Evolutionary conservation across 2,888 invertebrate genomes (phyloP).

Genomic region (Thereva nobilitata): DNA sequence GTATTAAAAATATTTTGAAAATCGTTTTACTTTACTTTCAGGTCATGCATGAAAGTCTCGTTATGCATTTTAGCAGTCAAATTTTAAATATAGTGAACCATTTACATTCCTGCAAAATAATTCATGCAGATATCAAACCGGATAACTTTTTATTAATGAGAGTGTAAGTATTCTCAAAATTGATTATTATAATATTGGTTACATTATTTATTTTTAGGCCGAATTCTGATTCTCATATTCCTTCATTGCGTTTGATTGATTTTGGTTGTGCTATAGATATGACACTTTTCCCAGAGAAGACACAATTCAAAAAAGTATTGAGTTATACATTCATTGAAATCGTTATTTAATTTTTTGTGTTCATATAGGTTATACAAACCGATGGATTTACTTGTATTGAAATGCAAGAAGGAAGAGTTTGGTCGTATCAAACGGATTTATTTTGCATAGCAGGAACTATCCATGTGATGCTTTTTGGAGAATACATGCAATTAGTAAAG

Average conservation of each 20-base stretch:
- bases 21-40: constrained; percentile 24
- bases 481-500: constrained; percentile 83
- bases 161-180: constrained; percentile 61
- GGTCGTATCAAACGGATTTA: constrained; percentile 94
- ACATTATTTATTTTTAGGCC: constrained; percentile 59
- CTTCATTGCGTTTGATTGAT: constrained; percentile 86
- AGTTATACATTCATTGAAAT: not conserved
- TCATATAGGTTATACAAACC: constrained; percentile 69
- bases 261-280: constrained; percentile 96
- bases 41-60: constrained; percentile 73
- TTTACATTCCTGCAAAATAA: constrained; percentile 84
- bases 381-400: constrained; percentile 87
- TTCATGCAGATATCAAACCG: constrained; percentile 95
- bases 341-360: constrained; percentile 38
- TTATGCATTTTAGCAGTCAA: constrained; percentile 81
- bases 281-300: constrained; percentile 78
- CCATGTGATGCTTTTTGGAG: constrained; percentile 84
- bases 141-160: constrained; percentile 88
- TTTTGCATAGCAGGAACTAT: constrained; percentile 90
- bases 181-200: constrained; percentile 10
- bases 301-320: constrained; percentile 71
- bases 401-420: constrained; percentile 88
- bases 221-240: constrained; percentile 66
- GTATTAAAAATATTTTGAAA: constrained; percentile 14
- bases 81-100: constrained; percentile 83